phyloP scores from a whole-genome alignment of 2,113 vertebrate genomes.

The Scophthalmus maximus region DNA sequence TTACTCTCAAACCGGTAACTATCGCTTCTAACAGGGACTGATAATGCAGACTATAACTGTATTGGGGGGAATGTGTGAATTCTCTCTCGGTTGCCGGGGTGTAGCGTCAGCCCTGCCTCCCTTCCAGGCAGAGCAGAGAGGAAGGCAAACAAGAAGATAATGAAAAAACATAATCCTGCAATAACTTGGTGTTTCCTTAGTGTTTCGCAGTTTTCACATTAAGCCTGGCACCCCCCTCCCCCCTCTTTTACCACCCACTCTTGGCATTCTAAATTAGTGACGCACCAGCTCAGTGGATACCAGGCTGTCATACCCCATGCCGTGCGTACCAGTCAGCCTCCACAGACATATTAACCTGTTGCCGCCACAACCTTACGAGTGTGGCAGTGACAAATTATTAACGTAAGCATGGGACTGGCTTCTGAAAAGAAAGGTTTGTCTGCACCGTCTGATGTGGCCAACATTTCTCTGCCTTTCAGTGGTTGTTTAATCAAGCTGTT shows the following conservation, averaged over 20 bases:
- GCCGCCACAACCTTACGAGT: too few relatives aligned
- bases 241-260: conserved; percentile 67
- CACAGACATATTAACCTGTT: conserved; percentile 5
- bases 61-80: conserved; percentile 43
- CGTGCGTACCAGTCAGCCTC: conserved; percentile 8
- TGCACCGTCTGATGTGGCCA: background rate
- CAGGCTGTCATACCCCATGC: conserved; percentile 22
- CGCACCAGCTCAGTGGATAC: conserved; percentile 44
- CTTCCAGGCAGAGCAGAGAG: conserved; percentile 64
- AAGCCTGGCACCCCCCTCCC: conserved; percentile 56
- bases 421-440: conserved; percentile 14
- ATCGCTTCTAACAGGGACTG: conserved; percentile 36
- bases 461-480: background rate
- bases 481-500: background rate
- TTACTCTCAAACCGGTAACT: conserved; percentile 68
- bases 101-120: conserved; percentile 44
- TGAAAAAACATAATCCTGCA: conserved; percentile 78
- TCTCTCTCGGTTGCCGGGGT: conserved; percentile 20
- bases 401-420: conserved; percentile 6
- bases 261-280: conserved; percentile 57
- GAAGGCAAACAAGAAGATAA: conserved; percentile 75
- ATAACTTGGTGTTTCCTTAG: conserved; percentile 72
- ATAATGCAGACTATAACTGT: conserved; percentile 51
- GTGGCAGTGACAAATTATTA: too few relatives aligned
- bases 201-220: conserved; percentile 72